A percentile compares a stretch with the other conserved stretches of the same genome.
Conservation (phyloP, 2,888 invertebrate genomes). For the Selenia dentaria region DNA sequence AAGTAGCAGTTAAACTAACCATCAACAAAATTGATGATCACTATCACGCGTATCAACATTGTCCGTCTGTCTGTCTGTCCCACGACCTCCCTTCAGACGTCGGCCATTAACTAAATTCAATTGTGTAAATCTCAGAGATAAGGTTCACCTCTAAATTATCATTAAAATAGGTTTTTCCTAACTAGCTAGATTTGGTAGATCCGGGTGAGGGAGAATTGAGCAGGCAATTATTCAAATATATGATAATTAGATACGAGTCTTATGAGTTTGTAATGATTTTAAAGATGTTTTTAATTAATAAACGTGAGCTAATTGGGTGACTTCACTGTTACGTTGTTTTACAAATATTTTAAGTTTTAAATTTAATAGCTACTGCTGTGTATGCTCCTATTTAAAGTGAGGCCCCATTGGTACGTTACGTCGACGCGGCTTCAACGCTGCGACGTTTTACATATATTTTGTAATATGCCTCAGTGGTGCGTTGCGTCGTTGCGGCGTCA, state of each 20-base stretch:
- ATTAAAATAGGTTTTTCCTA: conserved; percentile 47
- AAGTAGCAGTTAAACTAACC: conserved; percentile 59
- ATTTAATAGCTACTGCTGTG: too few species aligned
- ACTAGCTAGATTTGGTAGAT: conserved; percentile 22
- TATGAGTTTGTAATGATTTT: neutral
- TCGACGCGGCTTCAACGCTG: too few species aligned
- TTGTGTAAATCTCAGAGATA: conserved; percentile 49
- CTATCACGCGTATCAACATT: conserved; percentile 50
- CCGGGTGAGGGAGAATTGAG: conserved; percentile 20
- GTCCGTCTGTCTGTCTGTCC: conserved; percentile 54
- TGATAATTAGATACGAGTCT: conserved; percentile 7
- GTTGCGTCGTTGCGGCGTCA: too few species aligned
- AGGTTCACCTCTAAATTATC: conserved; percentile 52
- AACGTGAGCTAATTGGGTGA: too few species aligned
- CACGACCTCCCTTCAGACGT: conserved; percentile 70
- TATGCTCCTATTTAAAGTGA: too few species aligned
- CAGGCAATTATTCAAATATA: conserved; percentile 21
- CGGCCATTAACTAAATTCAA: conserved; percentile 56
- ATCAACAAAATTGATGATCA: conserved; percentile 70
- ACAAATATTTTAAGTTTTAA: too few species aligned
- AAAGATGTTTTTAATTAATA: too few species aligned
- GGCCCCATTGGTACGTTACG: too few species aligned
- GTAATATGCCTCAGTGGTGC: too few species aligned
- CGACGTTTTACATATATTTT: too few species aligned
- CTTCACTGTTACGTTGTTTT: too few species aligned